These are phyloP conservation scores for Drosophila demipolita DNA, from an alignment of 2,888 invertebrate genomes.

Conservation along the genomic window DNA sequence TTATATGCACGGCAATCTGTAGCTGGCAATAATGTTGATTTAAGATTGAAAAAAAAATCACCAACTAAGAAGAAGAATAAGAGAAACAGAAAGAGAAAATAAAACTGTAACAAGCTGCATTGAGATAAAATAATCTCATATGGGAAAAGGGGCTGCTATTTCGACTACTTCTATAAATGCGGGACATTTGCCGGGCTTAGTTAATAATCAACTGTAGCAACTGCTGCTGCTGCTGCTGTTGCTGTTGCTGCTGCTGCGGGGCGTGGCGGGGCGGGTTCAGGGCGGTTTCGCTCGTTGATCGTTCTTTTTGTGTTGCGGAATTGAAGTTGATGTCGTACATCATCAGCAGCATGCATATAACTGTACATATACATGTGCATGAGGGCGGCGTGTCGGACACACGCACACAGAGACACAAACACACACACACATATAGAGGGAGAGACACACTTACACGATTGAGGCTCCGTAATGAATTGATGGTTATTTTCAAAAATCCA, in stretches of 20 bases:
- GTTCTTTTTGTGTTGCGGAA: constrained; percentile 66
- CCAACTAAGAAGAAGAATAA: background rate
- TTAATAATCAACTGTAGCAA: constrained; percentile 69
- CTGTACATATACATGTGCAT: constrained; percentile 35
- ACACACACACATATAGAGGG: constrained; percentile 16
- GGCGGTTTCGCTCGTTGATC: constrained; percentile 28
- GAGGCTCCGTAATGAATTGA: constrained; percentile 72
- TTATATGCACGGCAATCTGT: constrained; percentile 60
- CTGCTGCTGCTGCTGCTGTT: constrained; percentile 12
- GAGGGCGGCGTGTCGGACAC: constrained; percentile 68
- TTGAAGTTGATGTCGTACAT: constrained; percentile 70
- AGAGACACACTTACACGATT: constrained; percentile 7
- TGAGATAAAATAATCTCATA: constrained; percentile 74
- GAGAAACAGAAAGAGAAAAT: background rate
- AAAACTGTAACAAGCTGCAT: constrained; percentile 59
- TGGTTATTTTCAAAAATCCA: constrained; percentile 83
- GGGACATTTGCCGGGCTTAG: constrained; percentile 77
- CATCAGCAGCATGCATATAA: constrained; percentile 28
- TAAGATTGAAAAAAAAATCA: constrained; percentile 63
- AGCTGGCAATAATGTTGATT: constrained; percentile 65
- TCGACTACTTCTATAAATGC: constrained; percentile 57
- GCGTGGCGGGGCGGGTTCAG: constrained; percentile 22
- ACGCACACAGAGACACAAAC: constrained; percentile 9
- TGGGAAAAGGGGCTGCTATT: constrained; percentile 43
- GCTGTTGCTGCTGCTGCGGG: constrained; percentile 9